Base-by-base conservation (phyloP, 2,113 vertebrate species). In the Calidris pugnax region DNA sequence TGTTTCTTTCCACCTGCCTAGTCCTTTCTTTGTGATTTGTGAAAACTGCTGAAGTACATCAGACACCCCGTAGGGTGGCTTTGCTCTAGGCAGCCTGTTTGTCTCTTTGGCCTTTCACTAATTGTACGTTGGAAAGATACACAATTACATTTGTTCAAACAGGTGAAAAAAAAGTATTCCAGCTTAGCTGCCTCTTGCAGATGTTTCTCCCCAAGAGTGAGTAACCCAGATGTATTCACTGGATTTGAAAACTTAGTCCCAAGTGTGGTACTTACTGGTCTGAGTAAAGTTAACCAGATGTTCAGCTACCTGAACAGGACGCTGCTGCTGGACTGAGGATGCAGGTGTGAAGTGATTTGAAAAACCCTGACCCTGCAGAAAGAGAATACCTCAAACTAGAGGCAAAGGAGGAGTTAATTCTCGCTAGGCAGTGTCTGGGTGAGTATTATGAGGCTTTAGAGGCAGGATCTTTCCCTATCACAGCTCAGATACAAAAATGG, bases 311-410 rank as follows among this genome's bases (percentile, higher is more conserved):
- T 4, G 33, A 10, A 12, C n/a, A 4, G 80, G 67, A 14, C 2
- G 0, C 41, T 23, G 73, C 68, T 33, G n/a, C 60, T 2, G 0
- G 17, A 2, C n/a, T 6, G 3, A 12, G 30, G 73, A 24, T 48
- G 45, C 21, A 12, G 14, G 3, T 12, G 30, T 8, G 28, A 32
- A n/a, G 41, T 13, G 50, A 21, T 17, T 33, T 56, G 53, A 7
- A 76, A 93, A 56, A 5, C 19, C 30, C 30, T 35, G 47, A 60
- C 35, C 48, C n/a, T 67, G 50, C n/a, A 53, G 68, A 27, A 35
- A 59, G 51, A 53, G 53, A 82, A 37, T 6, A 21, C 3, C 41
- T 45, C 28, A 23, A 2, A 22, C 27, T 32, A 27, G 72, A 51
- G 43, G 60, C 24, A 50, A 79, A 73, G 55, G 35, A 51, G 48